Evolutionary conservation across 2,113 vertebrate genomes (phyloP), one percentile per base, ranked within the genome.

Genomic region (Vanacampus margaritifer): DNA sequence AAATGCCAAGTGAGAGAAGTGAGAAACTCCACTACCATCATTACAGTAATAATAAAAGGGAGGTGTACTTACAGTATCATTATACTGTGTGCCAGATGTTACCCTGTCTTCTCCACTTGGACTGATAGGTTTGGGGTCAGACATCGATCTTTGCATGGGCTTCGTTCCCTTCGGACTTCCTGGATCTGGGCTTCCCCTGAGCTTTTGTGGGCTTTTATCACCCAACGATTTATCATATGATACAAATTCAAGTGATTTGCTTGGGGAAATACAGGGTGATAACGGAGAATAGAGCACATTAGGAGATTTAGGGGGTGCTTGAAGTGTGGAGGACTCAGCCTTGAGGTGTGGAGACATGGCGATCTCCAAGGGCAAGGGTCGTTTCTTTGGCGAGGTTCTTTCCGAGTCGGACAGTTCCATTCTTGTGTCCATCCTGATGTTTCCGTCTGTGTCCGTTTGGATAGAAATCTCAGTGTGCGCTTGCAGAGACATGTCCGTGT

Each of bases 201-300:
- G 92, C 84, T 94, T 96, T 86, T 96, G 95, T 74, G 94, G 92
- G 85, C 94, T 96, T 86, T 94, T 88, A 66, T 98, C 95, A 82
- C 94, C 94, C 75, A 95, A 80, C 65, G 94, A 89, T 84, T 98
- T 98, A 67, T 98, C 96, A 91, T 98, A 99, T 26, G 96, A 94
- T 80, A 96, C 93, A 94, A 98, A 98, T 77, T 99, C 96, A 87
- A 98, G 91, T 73, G 93, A 96, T 91, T 96, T 96, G 87, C 94
- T 95, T 61, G 96, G 95, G 74, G 96, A 97, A 84, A 98, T 87
- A 69, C 89, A 92, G 17, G 96, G 96, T 68, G 96, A 98, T 90
- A 98, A 92, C 50, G 97, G 97, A 67, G 97, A 99, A 85, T 97
- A 98, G 51, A 99, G 93, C 69, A 99, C 96, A 89, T 98, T 96